These are phyloP conservation scores for Stenodera caucasica DNA, from an alignment of 2,888 invertebrate genomes.

Conservation along the genomic window DNA sequence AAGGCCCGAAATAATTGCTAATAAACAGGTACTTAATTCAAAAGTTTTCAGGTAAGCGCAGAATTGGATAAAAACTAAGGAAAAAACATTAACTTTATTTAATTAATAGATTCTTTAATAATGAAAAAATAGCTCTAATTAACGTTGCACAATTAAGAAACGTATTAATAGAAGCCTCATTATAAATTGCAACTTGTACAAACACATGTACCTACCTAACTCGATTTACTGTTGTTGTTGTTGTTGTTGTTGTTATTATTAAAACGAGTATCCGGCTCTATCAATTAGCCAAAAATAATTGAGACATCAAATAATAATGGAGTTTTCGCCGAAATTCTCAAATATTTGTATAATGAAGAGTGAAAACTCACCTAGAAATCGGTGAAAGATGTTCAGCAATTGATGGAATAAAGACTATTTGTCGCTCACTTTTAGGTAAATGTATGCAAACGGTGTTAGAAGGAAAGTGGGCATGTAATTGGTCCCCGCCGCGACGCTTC, in stretches of 20 bases:
- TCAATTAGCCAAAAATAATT: no score
- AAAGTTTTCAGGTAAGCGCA: neutral
- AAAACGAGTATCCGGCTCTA: no score
- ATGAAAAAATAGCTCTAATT: no score
- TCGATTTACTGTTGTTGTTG: no score
- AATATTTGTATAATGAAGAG: neutral
- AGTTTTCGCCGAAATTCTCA: no score
- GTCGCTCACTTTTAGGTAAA: conserved; percentile 45
- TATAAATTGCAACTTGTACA: no score
- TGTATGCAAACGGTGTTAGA: conserved; percentile 60
- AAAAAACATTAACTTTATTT: neutral
- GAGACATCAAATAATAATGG: no score
- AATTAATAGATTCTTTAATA: no score
- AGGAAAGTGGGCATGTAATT: conserved; percentile 60
- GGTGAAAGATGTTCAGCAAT: conserved; percentile 28
- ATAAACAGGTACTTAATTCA: conserved; percentile 1
- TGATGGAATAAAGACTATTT: conserved; percentile 41
- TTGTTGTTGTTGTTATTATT: no score
- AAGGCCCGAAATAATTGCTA: conserved; percentile 4
- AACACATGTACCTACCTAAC: no score
- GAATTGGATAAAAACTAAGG: neutral
- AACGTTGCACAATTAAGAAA: no score
- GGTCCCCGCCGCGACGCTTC: conserved; percentile 57
- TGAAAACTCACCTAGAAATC: conserved; percentile 20
- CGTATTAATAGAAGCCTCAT: no score